Base-by-base conservation (phyloP, 2,797 vertebrate species). In the Tapera naevia region DNA sequence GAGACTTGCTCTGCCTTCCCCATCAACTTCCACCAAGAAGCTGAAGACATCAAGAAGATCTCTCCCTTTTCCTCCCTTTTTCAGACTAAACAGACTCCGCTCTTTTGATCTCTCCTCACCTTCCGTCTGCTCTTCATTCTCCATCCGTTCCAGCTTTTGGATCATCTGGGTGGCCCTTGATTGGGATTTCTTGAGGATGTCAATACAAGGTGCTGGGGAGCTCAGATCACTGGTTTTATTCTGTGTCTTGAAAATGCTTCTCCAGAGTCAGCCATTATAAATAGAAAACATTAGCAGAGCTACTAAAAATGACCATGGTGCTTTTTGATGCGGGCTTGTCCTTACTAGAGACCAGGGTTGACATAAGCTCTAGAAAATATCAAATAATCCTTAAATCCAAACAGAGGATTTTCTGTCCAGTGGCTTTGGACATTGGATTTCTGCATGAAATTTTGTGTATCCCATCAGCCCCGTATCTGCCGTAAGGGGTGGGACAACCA, bases 401-500 rank as follows among this genome's bases (percentile, higher is more conserved):
- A 18, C 4, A 8, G 5, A 14, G 50, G 58, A 45, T 84, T 86
- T 84, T 74, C 32, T 50, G 13, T 17, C 75, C 9, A 0, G 32
- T 27, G 9, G 1, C 37, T 86, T 60, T 32, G 27, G 46, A 39
- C 4, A 1, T 4, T 19, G 46, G 24, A 56, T 82, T 81, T 83
- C 33, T 50, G 9, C 24, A 1, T 8, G 15, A 17, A 41, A 13
- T 54, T 17, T 10, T 16, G 23, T 16, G 17, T 19, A 1, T 30
- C 4, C 13, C 50, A 0, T 17, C 33, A 51, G 65, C 21, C 51
- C 51, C 0, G 0, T 7, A 8, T 35, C n/a, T 65, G 78, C 62
- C 0, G 0, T 24, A 5, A 35, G 69, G 32, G 61, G 7, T 30
- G 7, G 21, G 27, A 17, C 32, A 45, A 41, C 39, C 39, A 14